A percentile compares a stretch with the other conserved stretches of the same genome.
Evolutionary conservation across 1,140 invertebrate species (phyloP).

Genomic region (Drosophila suzukii): DNA sequence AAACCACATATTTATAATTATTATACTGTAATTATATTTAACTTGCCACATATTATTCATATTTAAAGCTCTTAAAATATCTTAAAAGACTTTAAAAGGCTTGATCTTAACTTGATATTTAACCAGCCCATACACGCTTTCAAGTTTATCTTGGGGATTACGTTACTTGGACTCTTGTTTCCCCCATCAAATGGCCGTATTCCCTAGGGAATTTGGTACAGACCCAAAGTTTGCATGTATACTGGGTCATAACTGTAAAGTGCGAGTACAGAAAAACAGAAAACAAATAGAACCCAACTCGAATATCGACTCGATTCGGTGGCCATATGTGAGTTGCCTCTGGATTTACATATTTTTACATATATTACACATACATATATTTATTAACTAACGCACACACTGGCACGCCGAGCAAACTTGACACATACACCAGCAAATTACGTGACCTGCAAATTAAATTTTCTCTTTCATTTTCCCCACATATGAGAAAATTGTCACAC

Average conservation of each 20-base stretch:
- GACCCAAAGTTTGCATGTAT: neutral
- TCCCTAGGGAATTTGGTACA: slow-evolving; percentile 6
- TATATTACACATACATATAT: slow-evolving; percentile 72
- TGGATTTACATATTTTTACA: slow-evolving; percentile 79
- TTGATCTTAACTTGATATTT: neutral
- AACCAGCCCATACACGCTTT: neutral
- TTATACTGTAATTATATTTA: too few species aligned
- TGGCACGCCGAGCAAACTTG: slow-evolving; percentile 23
- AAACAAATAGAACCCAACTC: slow-evolving; percentile 41
- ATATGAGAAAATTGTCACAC: slow-evolving; percentile 78
- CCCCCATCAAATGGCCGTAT: neutral
- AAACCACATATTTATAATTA: too few species aligned
- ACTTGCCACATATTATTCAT: too few species aligned
- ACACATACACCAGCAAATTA: slow-evolving; percentile 73
- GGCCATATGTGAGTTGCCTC: slow-evolving; percentile 69
- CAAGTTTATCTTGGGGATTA: neutral
- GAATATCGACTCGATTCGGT: slow-evolving; percentile 34
- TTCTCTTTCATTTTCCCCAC: slow-evolving; percentile 69
- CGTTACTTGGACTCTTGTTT: neutral
- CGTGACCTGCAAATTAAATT: slow-evolving; percentile 82
- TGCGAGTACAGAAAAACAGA: slow-evolving; percentile 61
- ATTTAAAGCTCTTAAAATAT: neutral
- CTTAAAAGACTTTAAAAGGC: neutral
- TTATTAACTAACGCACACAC: slow-evolving; percentile 60
- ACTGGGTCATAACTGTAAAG: slow-evolving; percentile 71